These are phyloP conservation scores for Indri indri DNA, from an alignment of 2,113 vertebrate genomes.

Conservation along the genomic window DNA sequence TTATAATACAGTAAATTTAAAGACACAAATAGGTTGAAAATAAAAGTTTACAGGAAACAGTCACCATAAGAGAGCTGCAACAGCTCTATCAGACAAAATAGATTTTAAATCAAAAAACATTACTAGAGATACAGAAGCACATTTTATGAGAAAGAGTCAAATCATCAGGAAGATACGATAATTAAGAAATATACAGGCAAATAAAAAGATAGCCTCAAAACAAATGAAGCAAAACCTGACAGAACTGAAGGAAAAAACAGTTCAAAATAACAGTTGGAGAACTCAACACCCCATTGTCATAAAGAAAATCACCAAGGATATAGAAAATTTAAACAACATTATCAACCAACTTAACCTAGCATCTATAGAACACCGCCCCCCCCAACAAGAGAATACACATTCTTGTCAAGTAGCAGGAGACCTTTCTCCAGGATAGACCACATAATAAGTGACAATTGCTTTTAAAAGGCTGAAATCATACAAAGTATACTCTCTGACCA, in stretches of 20 bases:
- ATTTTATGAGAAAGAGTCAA: neutral
- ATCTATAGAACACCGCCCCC: neutral
- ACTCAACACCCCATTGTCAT: neutral
- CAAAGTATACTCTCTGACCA: neutral
- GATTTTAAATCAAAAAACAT: neutral
- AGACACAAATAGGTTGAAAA: neutral
- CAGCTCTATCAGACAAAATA: neutral
- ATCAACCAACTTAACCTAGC: neutral
- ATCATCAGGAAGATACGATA: neutral
- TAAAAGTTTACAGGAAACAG: neutral
- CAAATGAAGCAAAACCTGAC: neutral
- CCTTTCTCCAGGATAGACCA: neutral
- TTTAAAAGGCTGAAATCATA: neutral
- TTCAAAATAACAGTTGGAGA: neutral
- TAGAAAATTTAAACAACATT: neutral
- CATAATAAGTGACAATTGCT: neutral
- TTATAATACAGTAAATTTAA: neutral
- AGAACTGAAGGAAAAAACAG: neutral
- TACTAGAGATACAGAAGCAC: neutral
- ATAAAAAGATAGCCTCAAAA: neutral
- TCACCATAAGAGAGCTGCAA: neutral
- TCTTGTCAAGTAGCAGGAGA: neutral
- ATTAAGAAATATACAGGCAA: neutral
- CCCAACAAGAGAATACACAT: neutral
- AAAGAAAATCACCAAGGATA: neutral